A percentile compares a stretch with the other conserved stretches of the same genome.
phyloP scores from a whole-genome alignment of 2,888 invertebrate genomes.

The Scelioninae gen. 2 region DNA sequence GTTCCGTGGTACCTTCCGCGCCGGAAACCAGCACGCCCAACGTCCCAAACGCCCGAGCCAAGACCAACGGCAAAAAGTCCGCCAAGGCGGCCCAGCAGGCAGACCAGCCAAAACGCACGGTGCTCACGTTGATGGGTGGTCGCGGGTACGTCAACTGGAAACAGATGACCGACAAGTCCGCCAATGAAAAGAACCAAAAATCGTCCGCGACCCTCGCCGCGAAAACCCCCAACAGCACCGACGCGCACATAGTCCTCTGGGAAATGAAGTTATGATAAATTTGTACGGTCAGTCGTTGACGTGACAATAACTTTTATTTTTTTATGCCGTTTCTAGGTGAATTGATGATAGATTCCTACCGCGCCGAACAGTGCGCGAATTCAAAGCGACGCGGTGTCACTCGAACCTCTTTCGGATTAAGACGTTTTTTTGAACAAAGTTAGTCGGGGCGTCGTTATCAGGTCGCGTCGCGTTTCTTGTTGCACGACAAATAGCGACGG shows the following conservation, averaged over 20 bases:
- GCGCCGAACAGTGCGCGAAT: neutral
- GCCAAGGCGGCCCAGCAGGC: conserved; percentile 73
- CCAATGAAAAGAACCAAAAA: conserved; percentile 75
- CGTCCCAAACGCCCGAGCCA: conserved; percentile 57
- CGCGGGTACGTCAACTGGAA: conserved; percentile 92
- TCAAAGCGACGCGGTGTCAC: neutral
- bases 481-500: neutral
- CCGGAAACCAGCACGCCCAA: conserved; percentile 63
- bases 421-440: conserved; percentile 7
- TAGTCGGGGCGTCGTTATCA: conserved; percentile 3
- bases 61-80: conserved; percentile 71
- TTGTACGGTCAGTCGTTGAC: neutral
- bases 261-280: conserved; percentile 86
- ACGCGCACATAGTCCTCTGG: conserved; percentile 94
- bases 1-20: conserved; percentile 51
- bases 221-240: conserved; percentile 85
- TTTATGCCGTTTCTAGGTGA: conserved; percentile 33
- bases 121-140: conserved; percentile 91
- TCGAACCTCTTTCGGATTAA: neutral
- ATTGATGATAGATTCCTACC: conserved; percentile 35
- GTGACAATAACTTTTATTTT: conserved; percentile 42
- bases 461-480: conserved; percentile 1
- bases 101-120: conserved; percentile 81
- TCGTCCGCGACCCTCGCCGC: conserved; percentile 68
- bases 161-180: conserved; percentile 78